Evolutionary conservation across 1,140 invertebrate genomes (phyloP).

Genomic region (Drosophila kanapiae): DNA sequence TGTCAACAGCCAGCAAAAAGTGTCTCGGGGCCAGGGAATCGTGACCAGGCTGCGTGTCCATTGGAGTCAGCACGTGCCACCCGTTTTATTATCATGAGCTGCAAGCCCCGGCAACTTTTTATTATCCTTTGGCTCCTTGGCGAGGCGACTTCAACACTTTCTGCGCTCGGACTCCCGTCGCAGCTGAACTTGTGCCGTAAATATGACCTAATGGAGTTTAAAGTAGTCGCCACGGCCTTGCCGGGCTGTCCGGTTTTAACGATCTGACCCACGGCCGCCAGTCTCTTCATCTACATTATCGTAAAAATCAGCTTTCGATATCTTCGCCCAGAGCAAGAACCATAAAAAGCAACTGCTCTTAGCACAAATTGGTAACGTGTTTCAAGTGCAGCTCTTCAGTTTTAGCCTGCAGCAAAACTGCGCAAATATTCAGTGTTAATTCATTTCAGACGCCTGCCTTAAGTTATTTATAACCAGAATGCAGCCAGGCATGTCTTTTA

Average conservation of each 20-base stretch:
- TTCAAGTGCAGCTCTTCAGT: conserved; percentile 46
- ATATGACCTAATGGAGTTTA: conserved; percentile 80
- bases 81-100: conserved; percentile 81
- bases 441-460: not conserved
- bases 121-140: conserved; percentile 66
- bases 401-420: not conserved
- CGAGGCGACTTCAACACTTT: conserved; percentile 73
- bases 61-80: conserved; percentile 74
- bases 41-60: conserved; percentile 79
- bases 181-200: conserved; percentile 61
- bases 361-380: conserved; percentile 72
- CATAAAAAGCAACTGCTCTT: conserved; percentile 62
- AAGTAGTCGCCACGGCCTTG: conserved; percentile 53
- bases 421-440: conserved; percentile 8
- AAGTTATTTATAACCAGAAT: not conserved
- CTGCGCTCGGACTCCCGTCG: conserved; percentile 12
- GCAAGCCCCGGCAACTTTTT: conserved; percentile 71
- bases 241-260: conserved; percentile 43
- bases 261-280: conserved; percentile 57
- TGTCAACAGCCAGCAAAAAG: conserved; percentile 70
- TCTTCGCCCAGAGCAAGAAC: not conserved
- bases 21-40: conserved; percentile 51
- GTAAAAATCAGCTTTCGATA: conserved; percentile 77
- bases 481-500: not conserved
- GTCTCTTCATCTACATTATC: conserved; percentile 66